Conservation (phyloP, 1,140 invertebrate species). For the Diabrotica virgifera region DNA sequence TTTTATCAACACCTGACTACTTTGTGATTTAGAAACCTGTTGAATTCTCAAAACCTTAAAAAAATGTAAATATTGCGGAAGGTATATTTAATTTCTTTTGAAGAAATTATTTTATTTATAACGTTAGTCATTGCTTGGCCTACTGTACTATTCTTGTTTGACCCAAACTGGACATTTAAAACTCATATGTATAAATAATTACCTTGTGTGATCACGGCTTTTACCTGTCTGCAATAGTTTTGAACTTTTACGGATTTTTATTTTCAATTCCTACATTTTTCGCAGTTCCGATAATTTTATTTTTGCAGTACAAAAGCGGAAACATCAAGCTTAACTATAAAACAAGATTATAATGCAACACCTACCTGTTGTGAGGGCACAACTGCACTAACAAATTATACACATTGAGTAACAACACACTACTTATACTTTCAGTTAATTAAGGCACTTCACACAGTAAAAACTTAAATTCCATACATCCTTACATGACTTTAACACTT, state of each 20-base stretch:
- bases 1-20: too few species aligned
- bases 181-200: conserved; percentile 23
- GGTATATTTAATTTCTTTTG: too few species aligned
- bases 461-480: conserved; percentile 11
- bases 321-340: neutral
- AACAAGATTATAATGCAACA: conserved; percentile 10
- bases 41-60: too few species aligned
- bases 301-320: too few species aligned
- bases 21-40: too few species aligned
- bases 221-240: conserved; percentile 29
- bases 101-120: too few species aligned
- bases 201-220: conserved; percentile 30
- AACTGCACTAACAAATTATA: conserved; percentile 23
- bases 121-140: neutral
- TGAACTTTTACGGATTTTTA: conserved; percentile 3
- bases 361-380: conserved; percentile 33
- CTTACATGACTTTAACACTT: conserved; percentile 8
- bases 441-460: conserved; percentile 17
- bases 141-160: neutral
- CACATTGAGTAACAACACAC: conserved; percentile 28
- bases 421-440: conserved; percentile 11
- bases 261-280: too few species aligned
- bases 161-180: conserved; percentile 34
- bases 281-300: too few species aligned
- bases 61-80: too few species aligned